Percentiles rank a stretch among this genome's conserved stretches.
Evolutionary conservation across 2,113 vertebrate species (phyloP).

Genomic region (Vireo altiloquus): DNA sequence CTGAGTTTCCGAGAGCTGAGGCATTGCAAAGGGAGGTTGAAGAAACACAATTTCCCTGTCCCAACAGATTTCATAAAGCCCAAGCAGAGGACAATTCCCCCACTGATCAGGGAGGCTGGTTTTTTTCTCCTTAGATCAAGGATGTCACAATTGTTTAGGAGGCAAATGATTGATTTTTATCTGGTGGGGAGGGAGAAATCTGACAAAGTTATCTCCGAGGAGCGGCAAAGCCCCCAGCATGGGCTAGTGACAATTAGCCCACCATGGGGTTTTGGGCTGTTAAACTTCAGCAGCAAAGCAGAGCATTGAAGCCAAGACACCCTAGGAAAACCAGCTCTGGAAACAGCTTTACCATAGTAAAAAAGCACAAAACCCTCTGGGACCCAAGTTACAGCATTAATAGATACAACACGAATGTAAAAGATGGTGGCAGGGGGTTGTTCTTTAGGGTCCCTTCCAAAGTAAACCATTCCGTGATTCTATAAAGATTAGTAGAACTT

Average conservation of each 20-base stretch:
- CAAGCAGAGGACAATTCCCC: not conserved
- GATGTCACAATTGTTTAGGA: not conserved
- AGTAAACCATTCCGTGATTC: not conserved
- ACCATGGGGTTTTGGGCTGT: not conserved
- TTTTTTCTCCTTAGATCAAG: not conserved
- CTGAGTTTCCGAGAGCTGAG: not conserved
- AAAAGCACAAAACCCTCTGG: not conserved
- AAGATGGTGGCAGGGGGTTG: not conserved
- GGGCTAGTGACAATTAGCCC: not conserved
- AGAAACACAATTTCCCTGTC: not conserved
- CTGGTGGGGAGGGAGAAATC: not conserved
- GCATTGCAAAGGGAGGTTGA: not conserved
- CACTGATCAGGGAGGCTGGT: accelerated
- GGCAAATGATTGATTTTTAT: not conserved
- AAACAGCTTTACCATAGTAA: not conserved
- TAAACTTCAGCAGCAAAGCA: not conserved
- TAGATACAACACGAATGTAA: accelerated
- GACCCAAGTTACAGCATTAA: not conserved
- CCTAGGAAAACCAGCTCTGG: not conserved
- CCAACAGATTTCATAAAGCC: not conserved
- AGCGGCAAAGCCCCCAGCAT: not conserved
- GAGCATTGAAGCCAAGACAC: not conserved
- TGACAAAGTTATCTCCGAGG: not conserved
- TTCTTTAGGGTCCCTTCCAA: not conserved
- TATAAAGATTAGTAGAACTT: not conserved